Evolutionary conservation across 2,797 vertebrate species (phyloP).

Genomic region (Sebastes minor): DNA sequence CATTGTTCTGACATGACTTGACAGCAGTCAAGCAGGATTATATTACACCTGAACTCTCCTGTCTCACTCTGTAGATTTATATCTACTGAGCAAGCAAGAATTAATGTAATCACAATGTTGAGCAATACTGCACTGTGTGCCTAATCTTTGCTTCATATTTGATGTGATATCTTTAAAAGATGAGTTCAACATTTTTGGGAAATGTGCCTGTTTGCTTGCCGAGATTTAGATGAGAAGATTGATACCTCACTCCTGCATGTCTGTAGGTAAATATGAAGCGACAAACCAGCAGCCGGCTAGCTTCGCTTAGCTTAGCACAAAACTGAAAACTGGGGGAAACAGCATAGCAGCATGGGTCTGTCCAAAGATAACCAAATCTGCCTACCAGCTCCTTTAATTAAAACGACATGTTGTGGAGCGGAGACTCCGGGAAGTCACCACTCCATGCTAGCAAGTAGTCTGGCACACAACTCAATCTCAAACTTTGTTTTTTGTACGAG

Average conservation of each 20-base stretch:
- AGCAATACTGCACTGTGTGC: not conserved
- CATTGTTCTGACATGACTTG: slow-evolving; percentile 61
- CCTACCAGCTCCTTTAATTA: not conserved
- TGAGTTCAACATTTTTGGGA: not conserved
- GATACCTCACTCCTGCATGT: not conserved
- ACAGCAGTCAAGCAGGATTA: slow-evolving; percentile 35
- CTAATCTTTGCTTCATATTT: not conserved
- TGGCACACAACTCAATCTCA: not conserved
- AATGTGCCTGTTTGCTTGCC: not conserved
- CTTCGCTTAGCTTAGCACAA: not conserved
- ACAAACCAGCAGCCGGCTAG: not conserved
- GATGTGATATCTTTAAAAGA: not conserved
- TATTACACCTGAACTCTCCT: slow-evolving; percentile 46
- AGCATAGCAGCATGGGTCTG: not conserved
- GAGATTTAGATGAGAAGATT: not conserved
- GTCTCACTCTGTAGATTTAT: not conserved
- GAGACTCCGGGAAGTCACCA: not conserved
- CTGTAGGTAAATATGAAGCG: not conserved
- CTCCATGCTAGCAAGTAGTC: not conserved
- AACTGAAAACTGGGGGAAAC: not conserved
- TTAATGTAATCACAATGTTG: slow-evolving; percentile 10
- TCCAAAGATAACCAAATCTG: not conserved
- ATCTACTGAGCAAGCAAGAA: slow-evolving; percentile 23
- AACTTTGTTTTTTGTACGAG: too few relatives aligned
- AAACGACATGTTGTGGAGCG: not conserved